phyloP scores from a whole-genome alignment of 2,888 invertebrate species.

The Dasypogon diadema region DNA sequence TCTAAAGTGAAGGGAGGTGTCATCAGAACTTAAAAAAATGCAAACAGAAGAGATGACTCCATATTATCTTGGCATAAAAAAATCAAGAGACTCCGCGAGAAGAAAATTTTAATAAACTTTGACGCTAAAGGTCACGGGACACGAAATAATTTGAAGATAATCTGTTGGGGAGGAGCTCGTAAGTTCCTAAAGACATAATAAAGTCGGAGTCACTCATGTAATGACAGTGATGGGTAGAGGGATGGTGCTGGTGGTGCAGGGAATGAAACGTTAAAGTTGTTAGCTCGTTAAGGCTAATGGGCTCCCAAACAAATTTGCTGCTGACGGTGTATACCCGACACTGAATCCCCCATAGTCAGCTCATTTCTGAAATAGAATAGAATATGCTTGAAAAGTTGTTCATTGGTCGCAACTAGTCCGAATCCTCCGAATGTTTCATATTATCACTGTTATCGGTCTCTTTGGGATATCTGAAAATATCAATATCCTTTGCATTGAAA shows the following conservation, averaged over 20 bases:
- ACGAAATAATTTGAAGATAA: slow-evolving; percentile 4
- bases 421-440: slow-evolving; percentile 4
- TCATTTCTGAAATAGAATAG: neutral
- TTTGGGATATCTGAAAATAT: slow-evolving; percentile 23
- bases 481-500: slow-evolving; percentile 11
- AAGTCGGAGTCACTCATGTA: slow-evolving; percentile 28
- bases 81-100: neutral
- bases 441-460: slow-evolving; percentile 17
- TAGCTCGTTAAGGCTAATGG: slow-evolving; percentile 25
- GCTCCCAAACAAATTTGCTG: slow-evolving; percentile 21
- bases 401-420: neutral
- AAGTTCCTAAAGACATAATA: neutral
- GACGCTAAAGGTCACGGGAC: neutral
- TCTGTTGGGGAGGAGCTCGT: neutral
- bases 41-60: neutral
- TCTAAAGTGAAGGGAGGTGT: no score
- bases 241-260: neutral
- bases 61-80: neutral
- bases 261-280: neutral
- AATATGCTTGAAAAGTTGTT: slow-evolving; percentile 37
- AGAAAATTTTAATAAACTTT: neutral
- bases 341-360: neutral
- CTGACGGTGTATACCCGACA: slow-evolving; percentile 14
- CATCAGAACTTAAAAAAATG: neutral
- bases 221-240: neutral